Evolutionary conservation across 2,888 invertebrate genomes (phyloP), one percentile per base, ranked within the genome.

Genomic region (Macaria liturata): DNA sequence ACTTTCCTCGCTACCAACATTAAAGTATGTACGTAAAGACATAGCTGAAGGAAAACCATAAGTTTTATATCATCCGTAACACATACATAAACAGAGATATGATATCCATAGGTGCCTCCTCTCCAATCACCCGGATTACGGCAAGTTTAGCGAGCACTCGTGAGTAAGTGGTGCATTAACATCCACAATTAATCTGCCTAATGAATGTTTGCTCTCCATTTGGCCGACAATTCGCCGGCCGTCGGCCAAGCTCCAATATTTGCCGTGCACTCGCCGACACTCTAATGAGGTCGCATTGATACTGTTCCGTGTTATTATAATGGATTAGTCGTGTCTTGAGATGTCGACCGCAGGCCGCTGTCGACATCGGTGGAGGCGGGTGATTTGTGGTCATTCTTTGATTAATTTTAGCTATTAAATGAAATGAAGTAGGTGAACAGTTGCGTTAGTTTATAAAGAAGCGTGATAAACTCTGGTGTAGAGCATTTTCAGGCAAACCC

Each of bases 141-240:
- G 55, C 62, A 66, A 68, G 71, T 81, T 77, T 74, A 71, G 62
- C 70, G 65, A 80, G 73, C 83, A 82, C 83, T 85, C 73, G 65
- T 70, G 72, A 61, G 64, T 65, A 75, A 85, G 83, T 80, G 74
- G 71, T 74, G 84, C 83, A 86, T 88, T 86, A 85, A 80, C 80
- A 76, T 80, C 78, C 76, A 86, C 88, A 88, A 89, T 90, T 91
- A 89, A 91, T 90, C 89, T 81, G 77, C 72, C 83, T 88, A 88
- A 90, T 89, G 86, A 89, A 83, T 90, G 87, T 90, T 90, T 91
- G 84, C 79, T 59, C 87, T 88, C 85, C 78, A 84, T 84, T 79
- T 78, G 76, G 67, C 74, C 78, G 75, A 82, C 80, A 80, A 80
- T 80, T 79, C 84, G 81, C 71, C 84, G 79, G 82, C 81, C 81